Conservation (phyloP, 2,113 vertebrate genomes). For the Saccopteryx leptura region DNA sequence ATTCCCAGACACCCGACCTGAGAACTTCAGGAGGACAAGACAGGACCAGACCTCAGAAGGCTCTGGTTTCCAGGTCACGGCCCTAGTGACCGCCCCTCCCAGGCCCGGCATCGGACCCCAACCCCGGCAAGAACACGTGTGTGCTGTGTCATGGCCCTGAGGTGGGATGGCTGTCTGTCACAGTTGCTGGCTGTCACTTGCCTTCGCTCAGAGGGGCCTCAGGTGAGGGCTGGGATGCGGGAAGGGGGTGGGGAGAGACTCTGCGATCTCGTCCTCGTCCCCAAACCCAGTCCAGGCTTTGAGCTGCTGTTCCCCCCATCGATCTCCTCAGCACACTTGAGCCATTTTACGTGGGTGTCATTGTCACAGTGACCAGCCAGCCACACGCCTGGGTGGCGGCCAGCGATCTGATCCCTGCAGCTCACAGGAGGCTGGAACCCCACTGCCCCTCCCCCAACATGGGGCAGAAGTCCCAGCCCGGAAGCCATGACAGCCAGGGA, state of each 20-base stretch:
- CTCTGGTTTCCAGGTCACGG: rapidly evolving
- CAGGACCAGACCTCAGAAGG: too few relatives aligned
- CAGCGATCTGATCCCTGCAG: background rate
- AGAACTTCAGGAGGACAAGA: too few relatives aligned
- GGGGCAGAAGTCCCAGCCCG: background rate
- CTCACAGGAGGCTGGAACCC: background rate
- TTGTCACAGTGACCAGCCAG: background rate
- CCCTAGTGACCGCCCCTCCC: rapidly evolving
- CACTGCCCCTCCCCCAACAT: background rate
- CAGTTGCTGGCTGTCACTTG: rapidly evolving
- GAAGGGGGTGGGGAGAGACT: background rate
- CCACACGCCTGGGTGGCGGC: background rate
- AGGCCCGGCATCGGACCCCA: rapidly evolving
- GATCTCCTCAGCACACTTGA: rapidly evolving
- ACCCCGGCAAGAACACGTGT: rapidly evolving
- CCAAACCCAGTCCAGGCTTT: background rate
- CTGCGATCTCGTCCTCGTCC: rapidly evolving
- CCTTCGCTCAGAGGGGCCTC: background rate
- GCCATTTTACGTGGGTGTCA: background rate
- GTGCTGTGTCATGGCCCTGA: rapidly evolving
- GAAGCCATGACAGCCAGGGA: background rate
- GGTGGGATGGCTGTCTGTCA: rapidly evolving
- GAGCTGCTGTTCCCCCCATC: background rate
- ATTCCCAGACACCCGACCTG: too few relatives aligned
- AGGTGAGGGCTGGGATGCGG: rapidly evolving